Conservation (phyloP, 2,113 vertebrate species). For the Alaudala cheleensis region DNA sequence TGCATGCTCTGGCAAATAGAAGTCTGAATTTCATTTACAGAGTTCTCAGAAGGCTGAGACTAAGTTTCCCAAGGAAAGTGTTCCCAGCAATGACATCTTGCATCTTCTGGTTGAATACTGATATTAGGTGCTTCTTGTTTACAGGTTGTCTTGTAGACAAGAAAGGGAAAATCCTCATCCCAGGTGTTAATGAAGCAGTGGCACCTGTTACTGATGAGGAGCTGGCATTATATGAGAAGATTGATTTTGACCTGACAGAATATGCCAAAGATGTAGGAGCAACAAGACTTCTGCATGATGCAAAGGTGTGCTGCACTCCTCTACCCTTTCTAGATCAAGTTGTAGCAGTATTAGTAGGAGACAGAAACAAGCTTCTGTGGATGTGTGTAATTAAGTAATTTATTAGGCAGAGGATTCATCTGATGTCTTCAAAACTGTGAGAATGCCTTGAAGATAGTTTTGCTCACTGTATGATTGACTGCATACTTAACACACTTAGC, state of each 20-base stretch:
- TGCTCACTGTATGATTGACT: neutral
- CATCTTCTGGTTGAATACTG: neutral
- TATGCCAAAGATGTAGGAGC: conserved; percentile 87
- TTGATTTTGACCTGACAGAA: conserved; percentile 91
- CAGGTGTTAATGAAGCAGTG: conserved; percentile 83
- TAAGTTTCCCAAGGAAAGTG: neutral
- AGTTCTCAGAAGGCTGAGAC: neutral
- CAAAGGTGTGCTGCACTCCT: conserved; percentile 74
- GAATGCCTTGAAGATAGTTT: neutral
- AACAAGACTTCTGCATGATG: conserved; percentile 76
- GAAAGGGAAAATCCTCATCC: conserved; percentile 85
- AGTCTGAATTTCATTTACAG: neutral
- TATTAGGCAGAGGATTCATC: neutral
- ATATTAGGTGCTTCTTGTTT: neutral
- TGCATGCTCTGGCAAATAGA: neutral
- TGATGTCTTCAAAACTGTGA: neutral
- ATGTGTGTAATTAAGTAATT: neutral
- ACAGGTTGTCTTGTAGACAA: conserved; percentile 84
- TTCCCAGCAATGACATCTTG: neutral
- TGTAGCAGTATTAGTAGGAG: neutral
- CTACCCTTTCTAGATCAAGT: neutral
- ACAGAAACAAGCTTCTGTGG: neutral
- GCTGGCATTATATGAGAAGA: conserved; percentile 83
- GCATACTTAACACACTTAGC: neutral
- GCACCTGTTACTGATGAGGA: conserved; percentile 85